Evolutionary conservation across 2,113 vertebrate species (phyloP), one percentile per base, ranked within the genome.

Genomic region (Pseudorhombus dupliciocellatus): DNA sequence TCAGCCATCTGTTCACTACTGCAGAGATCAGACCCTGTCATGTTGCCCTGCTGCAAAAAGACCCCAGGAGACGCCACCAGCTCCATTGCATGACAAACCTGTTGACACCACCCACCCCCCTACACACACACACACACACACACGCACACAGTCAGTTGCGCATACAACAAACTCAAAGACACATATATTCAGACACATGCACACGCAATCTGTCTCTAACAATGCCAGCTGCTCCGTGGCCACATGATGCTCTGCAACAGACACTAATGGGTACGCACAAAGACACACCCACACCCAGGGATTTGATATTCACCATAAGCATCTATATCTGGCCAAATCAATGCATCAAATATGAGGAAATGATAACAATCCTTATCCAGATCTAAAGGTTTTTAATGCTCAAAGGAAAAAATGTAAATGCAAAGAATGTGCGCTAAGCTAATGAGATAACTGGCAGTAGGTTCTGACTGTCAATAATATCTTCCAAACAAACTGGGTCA

Each of bases 1-100:
- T 73, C 77, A 21, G 64, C 85, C 85, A 86, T 91, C 87, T 89
- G 89, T 75, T 86, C 79, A 30, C 73, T 22, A 15, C 77, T 52
- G 37, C 30, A 44, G 46, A 66, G 77, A 60, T 81, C 63, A 53
- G 66, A 59, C 54, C 65, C 72, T 52, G 52, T 54, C 8, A 0
- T 37, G 68, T 73, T 50, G 62, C 52, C 25, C 70, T 59, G 16
- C 59, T 65, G 73, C 1, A 30, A 68, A 64, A 80, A 79, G 52
- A 63, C 68, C 76, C 57, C 68, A 55, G 54, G 85, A 76, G 73
- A 82, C 31, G 1, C 26, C 64, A 66, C 55, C 71, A 69, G 73
- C 58, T 65, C 60, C 28, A 51, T 31, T 56, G 69, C 66, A 75
- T 59, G 51, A 52, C 67, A 77, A 82, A 80, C 75, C 68, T 60